phyloP scores from a whole-genome alignment of 2,113 vertebrate genomes.

The Salvelinus namaycush region DNA sequence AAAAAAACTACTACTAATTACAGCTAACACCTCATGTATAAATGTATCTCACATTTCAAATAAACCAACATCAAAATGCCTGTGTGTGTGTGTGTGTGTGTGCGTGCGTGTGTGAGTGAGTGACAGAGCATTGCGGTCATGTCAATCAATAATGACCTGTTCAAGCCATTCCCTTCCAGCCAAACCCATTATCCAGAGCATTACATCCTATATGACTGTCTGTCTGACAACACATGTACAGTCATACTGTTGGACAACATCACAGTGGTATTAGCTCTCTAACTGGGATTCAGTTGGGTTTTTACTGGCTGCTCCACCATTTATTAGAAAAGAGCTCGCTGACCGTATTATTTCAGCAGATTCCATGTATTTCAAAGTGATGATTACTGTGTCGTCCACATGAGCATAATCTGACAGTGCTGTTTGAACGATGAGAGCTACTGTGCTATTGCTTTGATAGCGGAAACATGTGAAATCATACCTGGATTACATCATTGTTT shows the following conservation, averaged over 20 bases:
- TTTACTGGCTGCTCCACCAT: neutral
- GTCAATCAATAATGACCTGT: no score
- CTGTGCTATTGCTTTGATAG: neutral
- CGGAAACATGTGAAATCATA: neutral
- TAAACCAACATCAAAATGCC: no score
- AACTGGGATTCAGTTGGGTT: neutral
- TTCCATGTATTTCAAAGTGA: neutral
- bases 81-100: no score
- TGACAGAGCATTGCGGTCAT: no score
- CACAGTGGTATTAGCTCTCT: no score
- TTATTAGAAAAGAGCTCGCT: neutral
- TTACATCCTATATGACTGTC: no score
- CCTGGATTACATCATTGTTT: neutral
- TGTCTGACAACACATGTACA: no score
- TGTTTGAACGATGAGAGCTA: neutral
- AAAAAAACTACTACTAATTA: no score
- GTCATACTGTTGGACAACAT: neutral
- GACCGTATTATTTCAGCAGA: neutral
- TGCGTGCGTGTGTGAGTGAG: accelerated
- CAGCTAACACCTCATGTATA: no score
- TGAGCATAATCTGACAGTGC: neutral
- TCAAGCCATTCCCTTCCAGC: no score
- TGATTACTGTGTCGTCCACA: neutral
- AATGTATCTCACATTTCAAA: no score
- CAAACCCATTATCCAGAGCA: no score